Evolutionary conservation across 2,797 vertebrate species (phyloP).

Genomic region (Phoebastria nigripes): DNA sequence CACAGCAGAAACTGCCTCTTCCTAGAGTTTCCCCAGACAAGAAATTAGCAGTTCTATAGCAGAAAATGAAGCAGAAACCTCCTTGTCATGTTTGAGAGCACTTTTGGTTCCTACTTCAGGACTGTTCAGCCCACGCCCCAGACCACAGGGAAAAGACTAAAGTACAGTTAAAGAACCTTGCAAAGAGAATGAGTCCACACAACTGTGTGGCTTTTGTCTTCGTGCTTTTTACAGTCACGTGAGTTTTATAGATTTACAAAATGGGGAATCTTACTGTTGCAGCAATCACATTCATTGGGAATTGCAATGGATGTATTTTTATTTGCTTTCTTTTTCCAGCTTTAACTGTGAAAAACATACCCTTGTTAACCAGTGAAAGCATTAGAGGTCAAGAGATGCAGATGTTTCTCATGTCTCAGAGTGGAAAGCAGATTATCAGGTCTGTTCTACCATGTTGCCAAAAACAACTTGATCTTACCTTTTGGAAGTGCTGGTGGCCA

Average conservation of each 20-base stretch:
- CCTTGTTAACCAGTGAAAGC: not conserved
- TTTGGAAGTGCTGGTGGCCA: not conserved
- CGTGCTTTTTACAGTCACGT: rapidly evolving
- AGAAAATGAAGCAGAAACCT: not conserved
- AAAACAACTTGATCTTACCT: not conserved
- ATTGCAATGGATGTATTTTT: not conserved
- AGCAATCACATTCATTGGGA: not conserved
- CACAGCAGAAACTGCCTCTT: not conserved
- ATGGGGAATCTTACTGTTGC: not conserved
- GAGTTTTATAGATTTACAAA: not conserved
- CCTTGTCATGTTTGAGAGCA: not conserved
- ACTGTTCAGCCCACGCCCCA: not conserved
- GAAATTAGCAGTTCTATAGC: not conserved
- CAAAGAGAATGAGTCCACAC: not conserved
- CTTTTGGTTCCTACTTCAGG: not conserved
- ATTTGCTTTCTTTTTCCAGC: not conserved
- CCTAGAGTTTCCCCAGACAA: not conserved
- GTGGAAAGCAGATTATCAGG: not conserved
- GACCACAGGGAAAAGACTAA: not conserved
- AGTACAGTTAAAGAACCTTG: not conserved
- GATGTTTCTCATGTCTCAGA: not conserved
- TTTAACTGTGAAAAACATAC: not conserved
- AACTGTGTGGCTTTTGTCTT: not conserved
- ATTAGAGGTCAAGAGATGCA: not conserved
- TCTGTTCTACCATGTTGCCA: not conserved